These are phyloP conservation scores for Rhysida immarginata DNA, from an alignment of 1,140 invertebrate genomes.

Conservation along the genomic window DNA sequence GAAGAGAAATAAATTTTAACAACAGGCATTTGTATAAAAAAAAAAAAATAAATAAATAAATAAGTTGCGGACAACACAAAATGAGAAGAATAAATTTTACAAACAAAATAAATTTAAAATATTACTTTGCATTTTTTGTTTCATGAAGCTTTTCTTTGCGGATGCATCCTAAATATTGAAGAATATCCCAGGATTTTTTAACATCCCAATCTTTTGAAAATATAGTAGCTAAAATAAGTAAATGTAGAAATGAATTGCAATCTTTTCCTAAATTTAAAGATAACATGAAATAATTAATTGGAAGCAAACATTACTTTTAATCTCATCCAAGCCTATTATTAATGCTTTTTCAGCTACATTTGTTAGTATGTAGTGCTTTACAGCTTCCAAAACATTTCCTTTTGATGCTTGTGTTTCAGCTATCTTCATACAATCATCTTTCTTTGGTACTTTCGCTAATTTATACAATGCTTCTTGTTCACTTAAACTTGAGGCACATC, in stretches of 20 bases:
- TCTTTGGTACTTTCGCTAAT: conserved; percentile 24
- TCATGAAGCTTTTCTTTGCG: conserved; percentile 25
- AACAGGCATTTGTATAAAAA: background rate
- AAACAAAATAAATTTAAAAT: too few relatives aligned
- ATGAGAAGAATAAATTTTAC: too few relatives aligned
- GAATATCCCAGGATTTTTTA: conserved; percentile 22
- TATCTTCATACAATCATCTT: conserved; percentile 22
- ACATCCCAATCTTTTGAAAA: conserved; percentile 19
- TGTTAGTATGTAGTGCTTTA: conserved; percentile 25
- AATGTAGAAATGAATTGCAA: background rate
- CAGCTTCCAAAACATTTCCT: conserved; percentile 18
- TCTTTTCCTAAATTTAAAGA: background rate
- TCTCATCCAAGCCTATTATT: conserved; percentile 23
- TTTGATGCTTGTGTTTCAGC: conserved; percentile 18
- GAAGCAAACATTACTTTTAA: conserved; percentile 23
- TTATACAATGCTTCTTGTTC: conserved; percentile 25
- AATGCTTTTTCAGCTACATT: conserved; percentile 23
- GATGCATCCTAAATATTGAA: conserved; percentile 25
- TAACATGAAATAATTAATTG: background rate
- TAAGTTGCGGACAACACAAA: too few relatives aligned
- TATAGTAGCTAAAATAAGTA: background rate
- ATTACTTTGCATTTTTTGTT: conserved; percentile 14
- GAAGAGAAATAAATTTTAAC: background rate
- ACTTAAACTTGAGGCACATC: conserved; percentile 23
- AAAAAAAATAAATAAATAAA: background rate